A percentile compares a stretch with the other conserved stretches of the same genome.
Evolutionary conservation across 2,888 invertebrate species (phyloP).

Genomic region (Hypolimnas misippus): DNA sequence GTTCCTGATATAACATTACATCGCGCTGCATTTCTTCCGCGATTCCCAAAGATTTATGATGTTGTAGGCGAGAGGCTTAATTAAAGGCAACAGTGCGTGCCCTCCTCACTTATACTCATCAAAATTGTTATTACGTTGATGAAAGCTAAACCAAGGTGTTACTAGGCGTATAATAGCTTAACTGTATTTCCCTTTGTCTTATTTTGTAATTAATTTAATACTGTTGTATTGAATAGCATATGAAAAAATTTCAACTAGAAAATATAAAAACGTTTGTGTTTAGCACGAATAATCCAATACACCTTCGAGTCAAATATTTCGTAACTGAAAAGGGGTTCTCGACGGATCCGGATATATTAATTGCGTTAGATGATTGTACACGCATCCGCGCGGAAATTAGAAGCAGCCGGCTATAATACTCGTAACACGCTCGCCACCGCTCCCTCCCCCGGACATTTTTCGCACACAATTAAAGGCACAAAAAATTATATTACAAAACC

Average conservation of each 20-base stretch:
- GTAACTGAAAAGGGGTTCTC: slow-evolving; percentile 46
- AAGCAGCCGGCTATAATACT: slow-evolving; percentile 52
- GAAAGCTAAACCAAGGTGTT: slow-evolving; percentile 11
- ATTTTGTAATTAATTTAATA: not conserved
- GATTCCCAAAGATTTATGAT: slow-evolving; percentile 51
- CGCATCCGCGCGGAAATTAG: slow-evolving; percentile 69
- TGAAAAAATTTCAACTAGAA: not conserved
- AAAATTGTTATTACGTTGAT: slow-evolving; percentile 36
- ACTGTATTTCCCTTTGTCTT: not conserved
- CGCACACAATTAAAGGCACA: slow-evolving; percentile 40
- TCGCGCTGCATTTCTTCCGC: slow-evolving; percentile 37
- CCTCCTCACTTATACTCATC: slow-evolving; percentile 39
- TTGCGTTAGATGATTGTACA: slow-evolving; percentile 59
- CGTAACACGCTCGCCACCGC: slow-evolving; percentile 30
- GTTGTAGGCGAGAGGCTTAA: slow-evolving; percentile 44
- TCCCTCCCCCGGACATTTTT: slow-evolving; percentile 24
- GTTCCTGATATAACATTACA: not conserved
- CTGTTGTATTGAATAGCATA: too few species aligned
- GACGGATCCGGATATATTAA: slow-evolving; percentile 63
- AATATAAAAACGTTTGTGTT: not conserved
- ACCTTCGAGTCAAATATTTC: slow-evolving; percentile 20
- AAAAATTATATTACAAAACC: slow-evolving; percentile 52
- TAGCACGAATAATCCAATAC: not conserved
- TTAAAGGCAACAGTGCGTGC: slow-evolving; percentile 60
- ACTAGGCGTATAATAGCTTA: not conserved